Evolutionary conservation across 2,888 invertebrate species (phyloP).

Genomic region (Anagyrus pseudococci): DNA sequence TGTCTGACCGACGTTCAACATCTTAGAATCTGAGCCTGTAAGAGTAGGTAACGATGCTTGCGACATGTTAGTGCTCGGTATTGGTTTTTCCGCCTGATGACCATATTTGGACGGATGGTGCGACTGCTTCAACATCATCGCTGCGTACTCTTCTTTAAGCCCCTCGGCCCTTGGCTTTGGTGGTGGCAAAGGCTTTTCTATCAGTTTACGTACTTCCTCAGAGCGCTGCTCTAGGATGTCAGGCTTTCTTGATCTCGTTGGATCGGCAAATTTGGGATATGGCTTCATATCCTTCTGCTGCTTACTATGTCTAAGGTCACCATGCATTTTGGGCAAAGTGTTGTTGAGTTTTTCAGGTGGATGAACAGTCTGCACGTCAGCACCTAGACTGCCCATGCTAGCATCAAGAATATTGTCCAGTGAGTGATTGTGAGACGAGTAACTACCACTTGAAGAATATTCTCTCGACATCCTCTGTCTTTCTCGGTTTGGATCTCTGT

Average conservation of each 20-base stretch:
- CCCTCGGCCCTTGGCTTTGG: conserved; percentile 51
- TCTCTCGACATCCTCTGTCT: conserved; percentile 51
- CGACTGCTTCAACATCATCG: conserved; percentile 51
- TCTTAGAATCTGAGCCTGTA: conserved; percentile 36
- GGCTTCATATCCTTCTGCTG: conserved; percentile 49
- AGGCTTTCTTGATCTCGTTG: conserved; percentile 33
- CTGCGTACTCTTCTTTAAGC: conserved; percentile 49
- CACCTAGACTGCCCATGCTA: conserved; percentile 25
- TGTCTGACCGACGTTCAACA: conserved; percentile 32
- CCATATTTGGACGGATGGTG: conserved; percentile 51
- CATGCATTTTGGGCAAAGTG: conserved; percentile 49
- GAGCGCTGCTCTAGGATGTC: conserved; percentile 52
- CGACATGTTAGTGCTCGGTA: conserved; percentile 15
- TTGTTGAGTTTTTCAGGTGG: conserved; percentile 50
- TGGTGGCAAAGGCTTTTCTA: conserved; percentile 52
- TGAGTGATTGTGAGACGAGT: conserved; percentile 16
- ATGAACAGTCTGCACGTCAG: conserved; percentile 41
- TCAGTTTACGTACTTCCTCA: conserved; percentile 56
- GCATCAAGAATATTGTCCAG: conserved; percentile 30
- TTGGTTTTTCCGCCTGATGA: conserved; percentile 41
- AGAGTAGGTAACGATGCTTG: conserved; percentile 26
- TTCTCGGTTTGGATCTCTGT: conserved; percentile 44
- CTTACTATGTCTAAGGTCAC: conserved; percentile 50
- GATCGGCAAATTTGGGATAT: conserved; percentile 49
- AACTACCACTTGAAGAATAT: conserved; percentile 38